phyloP scores from a whole-genome alignment of 2,888 invertebrate species.

The Stenichneumon culpator region DNA sequence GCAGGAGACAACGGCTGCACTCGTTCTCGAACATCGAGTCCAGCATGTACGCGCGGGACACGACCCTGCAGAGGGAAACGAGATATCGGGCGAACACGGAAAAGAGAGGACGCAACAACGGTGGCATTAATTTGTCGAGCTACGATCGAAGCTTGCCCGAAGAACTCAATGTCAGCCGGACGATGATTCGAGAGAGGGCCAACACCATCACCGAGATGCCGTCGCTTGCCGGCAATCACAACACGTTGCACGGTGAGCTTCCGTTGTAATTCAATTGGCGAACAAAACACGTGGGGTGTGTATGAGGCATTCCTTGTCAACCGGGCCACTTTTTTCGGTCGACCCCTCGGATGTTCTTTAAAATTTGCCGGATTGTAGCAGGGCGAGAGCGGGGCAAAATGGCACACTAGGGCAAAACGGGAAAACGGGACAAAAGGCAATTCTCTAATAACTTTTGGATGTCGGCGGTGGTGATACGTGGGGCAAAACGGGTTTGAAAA shows the following conservation, averaged over 20 bases:
- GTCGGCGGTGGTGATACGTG: no score
- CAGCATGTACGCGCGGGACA: slow-evolving; percentile 76
- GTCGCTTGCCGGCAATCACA: slow-evolving; percentile 38
- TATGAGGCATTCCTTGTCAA: no score
- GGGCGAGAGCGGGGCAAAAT: no score
- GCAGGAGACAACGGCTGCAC: slow-evolving; percentile 78
- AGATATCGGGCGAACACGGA: slow-evolving; percentile 72
- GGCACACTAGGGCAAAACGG: no score
- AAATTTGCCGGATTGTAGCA: no score
- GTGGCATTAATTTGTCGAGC: slow-evolving; percentile 64
- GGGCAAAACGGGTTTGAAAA: no score
- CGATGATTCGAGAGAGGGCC: slow-evolving; percentile 80
- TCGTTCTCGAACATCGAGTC: slow-evolving; percentile 81
- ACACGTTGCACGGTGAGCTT: slow-evolving; percentile 47
- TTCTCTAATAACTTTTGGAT: no score
- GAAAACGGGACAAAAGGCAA: no score
- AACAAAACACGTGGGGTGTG: no score
- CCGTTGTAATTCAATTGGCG: neutral
- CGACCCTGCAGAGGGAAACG: slow-evolving; percentile 72
- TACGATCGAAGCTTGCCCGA: slow-evolving; percentile 77
- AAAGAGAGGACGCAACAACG: slow-evolving; percentile 69
- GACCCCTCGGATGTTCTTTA: no score
- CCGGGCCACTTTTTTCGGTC: no score
- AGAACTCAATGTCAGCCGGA: slow-evolving; percentile 80
- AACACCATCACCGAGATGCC: slow-evolving; percentile 51